Base-by-base conservation (phyloP, 2,113 vertebrate genomes). In the Oostethus manadensis region DNA sequence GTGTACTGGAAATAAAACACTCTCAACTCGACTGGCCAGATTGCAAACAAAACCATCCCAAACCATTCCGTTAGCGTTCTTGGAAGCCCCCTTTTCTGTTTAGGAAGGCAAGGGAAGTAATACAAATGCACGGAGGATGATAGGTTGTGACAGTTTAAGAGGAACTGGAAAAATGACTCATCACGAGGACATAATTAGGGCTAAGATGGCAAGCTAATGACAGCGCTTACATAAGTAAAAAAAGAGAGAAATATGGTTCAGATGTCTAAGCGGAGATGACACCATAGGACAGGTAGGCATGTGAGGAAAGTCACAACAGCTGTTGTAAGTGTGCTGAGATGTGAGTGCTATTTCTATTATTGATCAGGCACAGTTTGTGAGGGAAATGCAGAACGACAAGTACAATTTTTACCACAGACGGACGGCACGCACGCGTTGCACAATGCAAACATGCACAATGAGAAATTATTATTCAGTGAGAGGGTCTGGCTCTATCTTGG, bases 331-430 rank as follows among this genome's bases (percentile, higher is more conserved):
- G 58, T 48, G 65, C 44, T 26, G 51, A 45, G 58, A 43, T 56
- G 56, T 17, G 68, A 71, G 76, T 58, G 68, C 58, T 54, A 79
- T 40, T 44, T 81, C 45, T 70, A 76, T 81, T 79, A 75, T 85
- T 81, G 69, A 85, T 72, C 13, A 47, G 53, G 56, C 58, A 44
- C 45, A 77, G 69, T 73, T 62, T 44, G 46, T 63, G 73, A 63
- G 45, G 26, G 45, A 79, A 59, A 80, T 74, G 56, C 44, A 76
- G 67, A 77, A 60, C 1, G 82, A 81, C 79, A 84, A 53, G 62
- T 58, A 72, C 62, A 70, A n/a, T 71, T 76, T 70, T 57, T 1
- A 2, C 62, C 58, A 67, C 50, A 59, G 58, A 54, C n/a, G 0
- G 55, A 29, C 44, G 76, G 72, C 79, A 81, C 69, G 77, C 77